Base-by-base conservation (phyloP, 2,797 vertebrate genomes). In the Lemur catta region DNA sequence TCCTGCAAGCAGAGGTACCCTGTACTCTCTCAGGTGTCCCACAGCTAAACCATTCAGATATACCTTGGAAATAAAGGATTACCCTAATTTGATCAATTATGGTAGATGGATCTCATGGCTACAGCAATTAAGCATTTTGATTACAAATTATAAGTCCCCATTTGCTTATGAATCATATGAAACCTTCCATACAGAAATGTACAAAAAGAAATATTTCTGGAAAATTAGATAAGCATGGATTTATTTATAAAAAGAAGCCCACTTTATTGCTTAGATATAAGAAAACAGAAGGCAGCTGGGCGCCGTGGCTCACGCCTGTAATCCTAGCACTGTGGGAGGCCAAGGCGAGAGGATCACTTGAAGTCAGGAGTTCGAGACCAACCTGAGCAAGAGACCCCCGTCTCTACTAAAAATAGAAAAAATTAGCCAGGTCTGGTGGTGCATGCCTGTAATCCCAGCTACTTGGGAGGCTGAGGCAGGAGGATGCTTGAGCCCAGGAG, bases 11-110 rank as follows among this genome's bases (percentile, higher is more conserved):
- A 93, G 67, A 13, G 18, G 24, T 38, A 71, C n/a, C 26, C 41
- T 72, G 18, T 20, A 12, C 14, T 61, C 43, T 87, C 76, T 46
- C 7, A 63, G 72, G 12, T 48, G 50, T 89, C 22, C 63, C 72
- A 46, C 4, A 67, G 72, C 35, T 59, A 65, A 80, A 80, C 43
- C 67, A 88, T 30, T 43, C 41, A 91, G 43, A 38, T 57, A 67
- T 7, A 67, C 12, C 28, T 89, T 79, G 82, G 87, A 96, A 89
- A 88, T 33, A 79, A 95, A 82, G 65, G 59, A 93, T 81, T 46
- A 50, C 11, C 22, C 17, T 63, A 84, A 82, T 69, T 57, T 46
- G 41, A 91, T 78, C 38, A 71, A 7, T 28, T 65, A 80, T 7
- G 17, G 9, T n/a, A 41, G 11, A 48, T 12, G 33, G 41, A n/a